Base-by-base conservation (phyloP, 2,888 invertebrate species). In the Tipula lateralis region DNA sequence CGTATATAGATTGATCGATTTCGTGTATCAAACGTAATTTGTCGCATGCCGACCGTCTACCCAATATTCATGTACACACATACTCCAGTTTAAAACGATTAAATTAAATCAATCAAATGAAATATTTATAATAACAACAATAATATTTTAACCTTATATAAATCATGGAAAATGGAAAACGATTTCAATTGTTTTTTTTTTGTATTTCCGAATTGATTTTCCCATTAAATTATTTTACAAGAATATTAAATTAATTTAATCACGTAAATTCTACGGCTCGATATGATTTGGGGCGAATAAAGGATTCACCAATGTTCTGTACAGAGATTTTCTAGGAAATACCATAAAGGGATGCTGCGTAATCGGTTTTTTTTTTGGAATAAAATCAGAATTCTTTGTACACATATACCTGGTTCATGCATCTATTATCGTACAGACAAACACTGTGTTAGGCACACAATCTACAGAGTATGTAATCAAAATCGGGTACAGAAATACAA, bases 191-290 rank as follows among this genome's bases (percentile, higher is more conserved):
- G n/a, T n/a, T n/a, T 7, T 4, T 19, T 16, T 44, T 44, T 44
- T 44, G 2, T 44, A 44, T 44, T 44, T 50, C 19, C 16, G 9
- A 66, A 66, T 66, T 66, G 66, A 66, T 66, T 66, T 66, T 66
- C 66, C 24, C 24, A 66, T 66, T 66, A 66, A 66, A 66, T 66
- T 66, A 66, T 66, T 66, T 66, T 66, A 24, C 24, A 66, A 66
- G 66, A 66, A 66, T 66, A 66, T 24, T 66, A 66, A 66, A 66
- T 66, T 66, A 66, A 66, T 66, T 66, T 19, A 66, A 66, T 66
- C 66, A 66, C 66, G 66, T 24, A 66, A 66, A 66, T 66, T 66
- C 2, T 19, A 24, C 24, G 66, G 6, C 24, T 12, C 4, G 9
- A 13, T 1, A 39, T 3, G 66, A 24, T n/a, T 24, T 24, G 24